Percentiles rank a stretch among this genome's conserved stretches.
These are phyloP conservation scores for Troides aeacus DNA, from an alignment of 2,888 invertebrate genomes.

Conservation along the genomic window DNA sequence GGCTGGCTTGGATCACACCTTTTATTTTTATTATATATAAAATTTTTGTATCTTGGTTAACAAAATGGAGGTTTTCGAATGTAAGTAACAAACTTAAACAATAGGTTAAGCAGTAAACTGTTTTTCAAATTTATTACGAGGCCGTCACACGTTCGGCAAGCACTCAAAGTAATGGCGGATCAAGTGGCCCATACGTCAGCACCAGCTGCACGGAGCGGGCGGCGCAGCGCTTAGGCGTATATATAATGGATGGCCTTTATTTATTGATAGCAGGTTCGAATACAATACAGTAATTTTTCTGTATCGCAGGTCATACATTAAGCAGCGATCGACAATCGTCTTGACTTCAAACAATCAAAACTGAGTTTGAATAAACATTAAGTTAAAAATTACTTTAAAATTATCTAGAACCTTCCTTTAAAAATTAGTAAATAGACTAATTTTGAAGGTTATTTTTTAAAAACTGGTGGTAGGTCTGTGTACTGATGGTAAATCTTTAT, in stretches of 20 bases:
- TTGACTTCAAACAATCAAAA: neutral
- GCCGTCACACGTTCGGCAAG: slow-evolving; percentile 18
- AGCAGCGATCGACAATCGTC: neutral
- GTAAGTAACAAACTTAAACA: slow-evolving; percentile 7
- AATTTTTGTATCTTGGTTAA: neutral
- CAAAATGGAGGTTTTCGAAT: neutral
- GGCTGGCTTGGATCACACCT: too few relatives aligned
- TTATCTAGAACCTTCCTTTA: too few relatives aligned
- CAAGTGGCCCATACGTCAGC: slow-evolving; percentile 27
- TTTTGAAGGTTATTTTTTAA: too few relatives aligned
- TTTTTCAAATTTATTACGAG: slow-evolving; percentile 21
- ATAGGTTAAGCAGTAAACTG: slow-evolving; percentile 10
- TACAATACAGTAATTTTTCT: slow-evolving; percentile 1
- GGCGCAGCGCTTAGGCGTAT: slow-evolving; percentile 10
- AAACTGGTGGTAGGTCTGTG: too few relatives aligned
- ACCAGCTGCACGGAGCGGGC: slow-evolving; percentile 10
- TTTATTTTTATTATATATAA: too few relatives aligned
- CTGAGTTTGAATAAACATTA: too few relatives aligned
- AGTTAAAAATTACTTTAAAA: too few relatives aligned
- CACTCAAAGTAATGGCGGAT: slow-evolving; percentile 24
- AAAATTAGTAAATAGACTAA: too few relatives aligned
- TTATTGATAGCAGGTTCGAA: slow-evolving; percentile 13
- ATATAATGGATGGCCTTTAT: slow-evolving; percentile 19
- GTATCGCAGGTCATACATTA: neutral
- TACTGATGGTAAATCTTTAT: too few relatives aligned